Conservation (phyloP, 1,140 invertebrate species). For the Drusus annulatus region DNA sequence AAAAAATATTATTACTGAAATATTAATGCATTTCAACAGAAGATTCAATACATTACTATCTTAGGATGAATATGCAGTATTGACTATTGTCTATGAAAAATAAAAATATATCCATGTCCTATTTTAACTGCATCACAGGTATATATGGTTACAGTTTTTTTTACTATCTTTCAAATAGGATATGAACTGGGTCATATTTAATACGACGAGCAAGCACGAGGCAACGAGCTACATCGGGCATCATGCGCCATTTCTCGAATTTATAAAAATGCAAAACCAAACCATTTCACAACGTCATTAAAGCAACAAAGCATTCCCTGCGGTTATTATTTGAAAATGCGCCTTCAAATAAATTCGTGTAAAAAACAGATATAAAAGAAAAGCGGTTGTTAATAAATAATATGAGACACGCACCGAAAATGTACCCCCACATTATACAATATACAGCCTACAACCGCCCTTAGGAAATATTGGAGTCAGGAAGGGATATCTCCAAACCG, state of each 20-base stretch:
- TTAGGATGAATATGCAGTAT: no score
- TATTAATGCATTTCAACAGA: no score
- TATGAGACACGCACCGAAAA: constrained; percentile 48
- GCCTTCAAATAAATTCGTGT: constrained; percentile 55
- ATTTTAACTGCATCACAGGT: no score
- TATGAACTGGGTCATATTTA: neutral
- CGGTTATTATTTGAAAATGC: constrained; percentile 34
- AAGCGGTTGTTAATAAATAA: constrained; percentile 58
- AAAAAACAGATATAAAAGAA: constrained; percentile 55
- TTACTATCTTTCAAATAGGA: no score
- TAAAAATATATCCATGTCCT: no score
- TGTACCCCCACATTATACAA: neutral
- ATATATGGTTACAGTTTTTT: no score
- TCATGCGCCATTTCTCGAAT: no score
- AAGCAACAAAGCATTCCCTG: constrained; percentile 31
- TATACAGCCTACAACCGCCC: constrained; percentile 2
- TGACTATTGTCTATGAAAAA: no score
- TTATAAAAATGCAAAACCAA: constrained; percentile 12
- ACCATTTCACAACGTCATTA: constrained; percentile 34
- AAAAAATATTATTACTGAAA: no score
- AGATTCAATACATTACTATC: no score
- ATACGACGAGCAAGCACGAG: neutral
- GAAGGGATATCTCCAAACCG: constrained; percentile 47
- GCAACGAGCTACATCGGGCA: no score
- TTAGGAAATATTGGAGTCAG: constrained; percentile 49